A percentile compares a stretch with the other conserved stretches of the same genome.
These are phyloP conservation scores for Synodontis membranacea DNA, from an alignment of 2,113 vertebrate species.

Conservation along the genomic window DNA sequence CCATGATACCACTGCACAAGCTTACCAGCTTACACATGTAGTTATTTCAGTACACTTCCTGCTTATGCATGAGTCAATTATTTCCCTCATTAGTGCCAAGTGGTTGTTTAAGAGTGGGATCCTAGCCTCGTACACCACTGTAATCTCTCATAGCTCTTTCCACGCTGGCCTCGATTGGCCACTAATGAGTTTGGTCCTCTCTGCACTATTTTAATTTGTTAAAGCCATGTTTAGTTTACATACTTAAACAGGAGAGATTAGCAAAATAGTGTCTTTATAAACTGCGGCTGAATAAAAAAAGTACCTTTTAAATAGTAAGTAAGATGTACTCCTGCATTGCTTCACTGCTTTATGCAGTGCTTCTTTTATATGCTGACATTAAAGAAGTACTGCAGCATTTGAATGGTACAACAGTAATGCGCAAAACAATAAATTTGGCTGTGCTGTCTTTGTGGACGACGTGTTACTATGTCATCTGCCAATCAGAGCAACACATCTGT, in stretches of 20 bases:
- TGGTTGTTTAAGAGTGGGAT: conserved; percentile 24
- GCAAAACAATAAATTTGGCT: neutral
- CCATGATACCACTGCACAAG: neutral
- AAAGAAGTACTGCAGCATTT: neutral
- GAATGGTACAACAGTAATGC: neutral
- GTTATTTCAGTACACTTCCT: conserved; percentile 21
- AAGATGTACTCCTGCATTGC: neutral
- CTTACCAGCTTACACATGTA: neutral
- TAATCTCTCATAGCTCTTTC: conserved; percentile 27
- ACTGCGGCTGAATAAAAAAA: neutral
- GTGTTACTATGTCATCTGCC: neutral
- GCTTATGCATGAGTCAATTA: conserved; percentile 22
- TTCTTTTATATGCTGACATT: neutral
- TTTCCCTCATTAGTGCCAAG: conserved; percentile 34
- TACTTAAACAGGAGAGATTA: conserved; percentile 30
- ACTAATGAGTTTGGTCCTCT: conserved; percentile 33
- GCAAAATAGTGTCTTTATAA: conserved; percentile 29
- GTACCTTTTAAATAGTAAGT: neutral
- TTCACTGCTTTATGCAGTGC: neutral
- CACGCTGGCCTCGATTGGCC: conserved; percentile 23
- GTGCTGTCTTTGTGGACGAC: neutral
- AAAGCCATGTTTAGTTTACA: conserved; percentile 36
- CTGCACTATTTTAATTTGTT: conserved; percentile 38
- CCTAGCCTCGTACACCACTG: neutral
- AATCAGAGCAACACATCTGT: neutral